phyloP scores from a whole-genome alignment of 2,888 invertebrate genomes.

The Plebejus anna region DNA sequence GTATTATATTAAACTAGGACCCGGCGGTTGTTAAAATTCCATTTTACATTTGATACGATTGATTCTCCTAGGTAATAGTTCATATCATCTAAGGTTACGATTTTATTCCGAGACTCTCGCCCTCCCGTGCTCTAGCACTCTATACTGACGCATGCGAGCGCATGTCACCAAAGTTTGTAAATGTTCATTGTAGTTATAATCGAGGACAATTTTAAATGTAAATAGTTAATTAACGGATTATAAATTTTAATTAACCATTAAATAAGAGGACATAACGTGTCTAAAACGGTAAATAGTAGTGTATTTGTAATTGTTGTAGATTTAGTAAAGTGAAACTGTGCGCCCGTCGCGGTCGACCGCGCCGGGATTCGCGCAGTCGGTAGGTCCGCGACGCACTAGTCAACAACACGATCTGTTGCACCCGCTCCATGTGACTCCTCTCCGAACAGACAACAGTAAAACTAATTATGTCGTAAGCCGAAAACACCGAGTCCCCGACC shows the following conservation, averaged over 20 bases:
- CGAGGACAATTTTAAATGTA: slow-evolving; percentile 77
- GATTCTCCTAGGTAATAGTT: slow-evolving; percentile 53
- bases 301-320: slow-evolving; percentile 79
- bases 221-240: slow-evolving; percentile 68
- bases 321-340: slow-evolving; percentile 64
- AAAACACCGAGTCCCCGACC: slow-evolving; percentile 28
- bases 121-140: slow-evolving; percentile 54
- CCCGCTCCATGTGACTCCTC: neutral
- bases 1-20: neutral
- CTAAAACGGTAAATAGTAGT: slow-evolving; percentile 76
- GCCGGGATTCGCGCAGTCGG: slow-evolving; percentile 46
- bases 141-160: slow-evolving; percentile 64
- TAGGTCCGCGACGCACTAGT: slow-evolving; percentile 71
- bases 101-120: slow-evolving; percentile 42
- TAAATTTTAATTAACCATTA: slow-evolving; percentile 69
- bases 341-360: slow-evolving; percentile 43
- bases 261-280: slow-evolving; percentile 68
- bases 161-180: slow-evolving; percentile 80
- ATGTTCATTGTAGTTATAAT: slow-evolving; percentile 76
- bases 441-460: slow-evolving; percentile 3
- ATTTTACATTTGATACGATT: slow-evolving; percentile 59
- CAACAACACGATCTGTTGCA: slow-evolving; percentile 38
- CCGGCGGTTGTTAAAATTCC: slow-evolving; percentile 25
- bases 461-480: slow-evolving; percentile 14
- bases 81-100: slow-evolving; percentile 43